Percentiles rank a stretch among this genome's conserved stretches.
phyloP scores from a whole-genome alignment of 2,797 vertebrate species.

The Hozukius guyotensis region DNA sequence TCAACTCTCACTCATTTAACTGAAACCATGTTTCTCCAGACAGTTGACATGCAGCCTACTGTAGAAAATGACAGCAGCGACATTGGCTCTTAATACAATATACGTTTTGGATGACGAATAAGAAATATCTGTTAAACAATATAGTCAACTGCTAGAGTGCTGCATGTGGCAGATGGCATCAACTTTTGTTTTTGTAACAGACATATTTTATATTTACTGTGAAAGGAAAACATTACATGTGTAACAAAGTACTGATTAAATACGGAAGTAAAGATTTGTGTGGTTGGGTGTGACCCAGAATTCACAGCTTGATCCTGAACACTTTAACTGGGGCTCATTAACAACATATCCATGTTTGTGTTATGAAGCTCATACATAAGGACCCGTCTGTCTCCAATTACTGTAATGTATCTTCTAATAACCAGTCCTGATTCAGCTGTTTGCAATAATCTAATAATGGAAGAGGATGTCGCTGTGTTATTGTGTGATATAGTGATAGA shows the following conservation, averaged over 20 bases:
- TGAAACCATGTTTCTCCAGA: background rate
- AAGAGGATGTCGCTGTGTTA: background rate
- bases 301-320: conserved; percentile 13
- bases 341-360: background rate
- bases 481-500: background rate
- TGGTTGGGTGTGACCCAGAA: conserved; percentile 58
- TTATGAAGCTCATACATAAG: background rate
- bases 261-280: conserved; percentile 52
- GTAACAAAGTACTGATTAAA: conserved; percentile 13
- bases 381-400: background rate
- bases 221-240: background rate
- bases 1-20: background rate
- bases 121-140: background rate
- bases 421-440: background rate
- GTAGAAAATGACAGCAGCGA: background rate
- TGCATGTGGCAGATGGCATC: background rate
- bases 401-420: background rate
- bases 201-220: background rate
- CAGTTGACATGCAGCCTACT: background rate
- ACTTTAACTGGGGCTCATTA: background rate
- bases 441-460: background rate
- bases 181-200: background rate
- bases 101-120: background rate
- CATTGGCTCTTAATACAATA: background rate
- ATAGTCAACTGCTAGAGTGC: background rate